Conservation (phyloP, 2,888 invertebrate genomes). For the Lasioglossum villosulum region DNA sequence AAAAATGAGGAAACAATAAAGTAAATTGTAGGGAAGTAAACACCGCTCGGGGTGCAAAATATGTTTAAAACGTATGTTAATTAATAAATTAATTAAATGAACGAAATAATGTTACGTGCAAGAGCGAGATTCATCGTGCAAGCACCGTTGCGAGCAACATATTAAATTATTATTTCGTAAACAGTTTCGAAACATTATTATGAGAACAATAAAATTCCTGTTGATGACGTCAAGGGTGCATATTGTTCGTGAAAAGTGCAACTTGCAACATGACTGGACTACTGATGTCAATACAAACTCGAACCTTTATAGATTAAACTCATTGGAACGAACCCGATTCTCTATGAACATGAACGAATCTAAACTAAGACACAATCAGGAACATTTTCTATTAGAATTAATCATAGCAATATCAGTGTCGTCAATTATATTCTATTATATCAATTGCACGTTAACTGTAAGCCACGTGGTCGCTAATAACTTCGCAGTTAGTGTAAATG, state of each 20-base stretch:
- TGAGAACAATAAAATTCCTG: neutral
- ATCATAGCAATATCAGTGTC: too few species aligned
- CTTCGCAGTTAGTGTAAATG: too few species aligned
- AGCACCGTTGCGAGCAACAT: neutral
- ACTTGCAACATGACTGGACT: neutral
- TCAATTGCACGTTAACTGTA: too few species aligned
- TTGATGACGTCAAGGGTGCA: neutral
- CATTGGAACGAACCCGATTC: neutral
- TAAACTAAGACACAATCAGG: too few species aligned
- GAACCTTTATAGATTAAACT: neutral
- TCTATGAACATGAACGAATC: too few species aligned
- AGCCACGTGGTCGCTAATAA: too few species aligned
- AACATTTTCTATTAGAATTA: too few species aligned
- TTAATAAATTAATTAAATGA: neutral
- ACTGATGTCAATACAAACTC: neutral
- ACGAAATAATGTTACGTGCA: neutral
- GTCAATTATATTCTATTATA: too few species aligned
- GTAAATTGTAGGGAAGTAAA: neutral
- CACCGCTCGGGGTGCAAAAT: neutral
- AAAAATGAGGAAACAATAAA: neutral
- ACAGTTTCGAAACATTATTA: neutral
- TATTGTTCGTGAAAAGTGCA: neutral
- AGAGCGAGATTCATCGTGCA: neutral
- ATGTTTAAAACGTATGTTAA: neutral
- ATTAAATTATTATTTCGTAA: neutral